Evolutionary conservation across 2,888 invertebrate genomes (phyloP).

Genomic region (Sinodicranocentrus sp.): DNA sequence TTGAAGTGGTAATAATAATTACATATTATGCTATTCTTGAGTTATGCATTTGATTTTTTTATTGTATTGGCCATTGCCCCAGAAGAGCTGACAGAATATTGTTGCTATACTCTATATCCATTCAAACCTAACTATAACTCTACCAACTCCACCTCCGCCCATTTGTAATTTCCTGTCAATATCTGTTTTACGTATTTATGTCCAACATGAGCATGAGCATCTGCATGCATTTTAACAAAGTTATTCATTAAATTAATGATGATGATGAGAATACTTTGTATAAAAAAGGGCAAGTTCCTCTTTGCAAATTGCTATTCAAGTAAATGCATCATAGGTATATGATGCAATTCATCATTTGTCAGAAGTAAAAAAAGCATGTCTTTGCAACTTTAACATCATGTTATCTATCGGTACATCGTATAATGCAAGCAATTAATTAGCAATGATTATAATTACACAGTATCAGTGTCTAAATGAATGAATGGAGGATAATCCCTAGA

Average conservation of each 20-base stretch:
- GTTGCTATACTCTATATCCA: too few species aligned
- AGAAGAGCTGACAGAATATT: too few species aligned
- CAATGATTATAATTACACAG: conserved; percentile 52
- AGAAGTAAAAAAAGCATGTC: not conserved
- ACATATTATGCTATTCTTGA: not conserved
- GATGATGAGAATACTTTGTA: conserved; percentile 15
- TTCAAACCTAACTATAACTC: not conserved
- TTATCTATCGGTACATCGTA: conserved; percentile 47
- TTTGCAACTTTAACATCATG: not conserved
- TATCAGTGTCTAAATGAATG: conserved; percentile 26
- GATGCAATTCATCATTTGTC: conserved; percentile 1
- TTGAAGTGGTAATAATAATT: conserved; percentile 3
- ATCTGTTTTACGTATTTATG: conserved; percentile 2
- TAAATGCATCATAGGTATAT: too few species aligned
- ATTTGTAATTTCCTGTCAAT: conserved; percentile 43
- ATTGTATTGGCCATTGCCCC: conserved; percentile 33
- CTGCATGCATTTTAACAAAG: conserved; percentile 1
- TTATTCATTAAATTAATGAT: conserved; percentile 6
- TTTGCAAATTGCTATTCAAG: not conserved
- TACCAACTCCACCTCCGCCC: conserved; percentile 17
- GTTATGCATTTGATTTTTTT: not conserved
- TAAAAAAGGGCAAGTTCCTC: conserved; percentile 2
- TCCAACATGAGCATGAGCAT: not conserved
- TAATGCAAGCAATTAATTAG: conserved; percentile 47
- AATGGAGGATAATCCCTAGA: conserved; percentile 47